Evolutionary conservation across 2,888 invertebrate species (phyloP).

Genomic region (Taphrorychus bicolor): DNA sequence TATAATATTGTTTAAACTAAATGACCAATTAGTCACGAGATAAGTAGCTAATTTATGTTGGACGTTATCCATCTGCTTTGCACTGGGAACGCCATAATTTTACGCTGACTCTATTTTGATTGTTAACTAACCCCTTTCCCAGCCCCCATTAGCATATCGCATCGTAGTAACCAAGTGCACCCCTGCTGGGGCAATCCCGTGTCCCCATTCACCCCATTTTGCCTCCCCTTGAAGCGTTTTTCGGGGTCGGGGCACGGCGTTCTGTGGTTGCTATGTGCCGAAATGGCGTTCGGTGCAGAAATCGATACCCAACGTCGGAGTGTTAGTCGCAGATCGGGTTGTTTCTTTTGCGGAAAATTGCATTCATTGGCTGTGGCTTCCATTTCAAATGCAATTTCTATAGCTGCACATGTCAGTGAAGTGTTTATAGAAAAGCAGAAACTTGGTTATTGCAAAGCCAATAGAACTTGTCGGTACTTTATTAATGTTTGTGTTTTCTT

Average conservation of each 20-base stretch:
- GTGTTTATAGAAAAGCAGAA: neutral
- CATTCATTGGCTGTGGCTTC: neutral
- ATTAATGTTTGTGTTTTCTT: neutral
- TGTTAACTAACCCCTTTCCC: constrained; percentile 29
- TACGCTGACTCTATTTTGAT: constrained; percentile 21
- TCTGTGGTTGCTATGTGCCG: constrained; percentile 42
- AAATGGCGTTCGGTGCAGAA: constrained; percentile 37
- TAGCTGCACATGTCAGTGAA: neutral
- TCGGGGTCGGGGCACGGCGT: constrained; percentile 36
- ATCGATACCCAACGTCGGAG: constrained; percentile 36
- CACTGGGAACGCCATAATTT: constrained; percentile 5
- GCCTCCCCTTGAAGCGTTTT: constrained; percentile 33
- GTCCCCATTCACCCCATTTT: constrained; percentile 35
- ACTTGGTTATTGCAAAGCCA: neutral
- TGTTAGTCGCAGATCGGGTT: constrained; percentile 11
- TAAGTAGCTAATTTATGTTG: constrained; percentile 1
- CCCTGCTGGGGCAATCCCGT: constrained; percentile 31
- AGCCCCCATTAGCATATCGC: constrained; percentile 30
- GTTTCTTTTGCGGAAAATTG: constrained; percentile 4
- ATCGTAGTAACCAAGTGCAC: constrained; percentile 33
- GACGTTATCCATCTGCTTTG: constrained; percentile 23
- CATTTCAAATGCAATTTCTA: neutral
- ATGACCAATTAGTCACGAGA: neutral
- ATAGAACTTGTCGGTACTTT: neutral
- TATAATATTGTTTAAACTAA: too few species aligned